Evolutionary conservation across 2,797 vertebrate genomes (phyloP).

Genomic region (Phalanger gymnotis): DNA sequence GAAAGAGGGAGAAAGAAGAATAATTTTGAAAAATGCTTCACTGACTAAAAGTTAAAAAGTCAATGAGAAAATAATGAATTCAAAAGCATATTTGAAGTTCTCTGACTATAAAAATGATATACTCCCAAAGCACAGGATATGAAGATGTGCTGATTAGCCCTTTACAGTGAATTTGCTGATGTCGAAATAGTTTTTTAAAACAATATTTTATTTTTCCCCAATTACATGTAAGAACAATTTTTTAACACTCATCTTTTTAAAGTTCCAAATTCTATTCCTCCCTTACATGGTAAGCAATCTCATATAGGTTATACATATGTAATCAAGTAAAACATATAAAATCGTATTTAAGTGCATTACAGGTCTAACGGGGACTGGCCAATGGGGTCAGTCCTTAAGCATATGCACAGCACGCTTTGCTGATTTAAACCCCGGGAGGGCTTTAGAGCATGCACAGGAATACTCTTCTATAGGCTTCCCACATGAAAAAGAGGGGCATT

Average conservation of each 20-base stretch:
- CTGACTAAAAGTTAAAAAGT: neutral
- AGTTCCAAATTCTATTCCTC: neutral
- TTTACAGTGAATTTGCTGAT: neutral
- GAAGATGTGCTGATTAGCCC: neutral
- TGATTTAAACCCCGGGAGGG: neutral
- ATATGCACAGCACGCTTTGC: neutral
- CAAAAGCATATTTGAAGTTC: neutral
- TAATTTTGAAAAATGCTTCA: neutral
- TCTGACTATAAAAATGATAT: neutral
- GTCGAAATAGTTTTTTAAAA: neutral
- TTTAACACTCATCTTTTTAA: neutral
- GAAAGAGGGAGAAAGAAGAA: neutral
- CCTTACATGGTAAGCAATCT: neutral
- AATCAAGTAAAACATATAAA: neutral
- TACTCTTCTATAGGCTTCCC: neutral
- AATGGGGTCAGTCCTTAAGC: neutral
- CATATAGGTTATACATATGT: too few relatives aligned
- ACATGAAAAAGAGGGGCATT: neutral
- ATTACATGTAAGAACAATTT: neutral
- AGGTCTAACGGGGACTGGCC: neutral
- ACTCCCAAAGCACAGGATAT: neutral
- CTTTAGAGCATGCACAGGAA: neutral
- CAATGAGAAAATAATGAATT: neutral
- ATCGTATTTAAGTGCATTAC: neutral
- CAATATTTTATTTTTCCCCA: neutral